Conservation (phyloP, 2,888 invertebrate genomes). For the Muscina levida region DNA sequence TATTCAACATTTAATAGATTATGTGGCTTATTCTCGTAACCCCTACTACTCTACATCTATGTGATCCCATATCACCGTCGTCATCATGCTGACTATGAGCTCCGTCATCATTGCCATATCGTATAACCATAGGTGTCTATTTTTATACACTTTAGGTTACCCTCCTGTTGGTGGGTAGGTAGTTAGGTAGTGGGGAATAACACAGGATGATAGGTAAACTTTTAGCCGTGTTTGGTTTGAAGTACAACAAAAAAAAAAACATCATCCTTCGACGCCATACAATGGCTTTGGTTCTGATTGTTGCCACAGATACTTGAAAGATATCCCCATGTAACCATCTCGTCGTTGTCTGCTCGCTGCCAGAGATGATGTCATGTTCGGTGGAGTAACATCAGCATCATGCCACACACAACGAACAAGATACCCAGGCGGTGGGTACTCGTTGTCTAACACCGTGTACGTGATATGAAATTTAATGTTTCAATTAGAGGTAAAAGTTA, state of each 20-base stretch:
- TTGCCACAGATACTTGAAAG: conserved; percentile 61
- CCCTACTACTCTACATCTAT: background rate
- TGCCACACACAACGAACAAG: background rate
- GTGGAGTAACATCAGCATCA: conserved; percentile 15
- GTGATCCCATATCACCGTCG: conserved; percentile 21
- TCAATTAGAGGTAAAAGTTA: conserved; percentile 78
- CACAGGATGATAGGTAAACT: conserved; percentile 57
- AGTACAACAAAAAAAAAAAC: too few relatives aligned
- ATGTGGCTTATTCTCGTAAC: conserved; percentile 54
- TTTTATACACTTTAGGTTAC: conserved; percentile 40
- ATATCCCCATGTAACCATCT: conserved; percentile 35
- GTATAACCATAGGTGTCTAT: conserved; percentile 50
- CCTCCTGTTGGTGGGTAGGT: background rate
- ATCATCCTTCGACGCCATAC: conserved; percentile 19
- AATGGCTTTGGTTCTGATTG: conserved; percentile 53
- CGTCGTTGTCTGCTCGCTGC: conserved; percentile 11
- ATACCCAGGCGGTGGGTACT: conserved; percentile 23
- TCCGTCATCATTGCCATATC: background rate
- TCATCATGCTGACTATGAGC: conserved; percentile 16
- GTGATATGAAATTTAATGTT: conserved; percentile 79
- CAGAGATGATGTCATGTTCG: conserved; percentile 62
- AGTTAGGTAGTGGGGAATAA: background rate
- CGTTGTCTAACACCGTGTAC: conserved; percentile 78
- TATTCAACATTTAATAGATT: conserved; percentile 74
- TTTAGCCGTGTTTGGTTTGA: conserved; percentile 49